A percentile compares a stretch with the other conserved stretches of the same genome.
Conservation (phyloP, 2,888 invertebrate species). For the Melanostoma scalare region DNA sequence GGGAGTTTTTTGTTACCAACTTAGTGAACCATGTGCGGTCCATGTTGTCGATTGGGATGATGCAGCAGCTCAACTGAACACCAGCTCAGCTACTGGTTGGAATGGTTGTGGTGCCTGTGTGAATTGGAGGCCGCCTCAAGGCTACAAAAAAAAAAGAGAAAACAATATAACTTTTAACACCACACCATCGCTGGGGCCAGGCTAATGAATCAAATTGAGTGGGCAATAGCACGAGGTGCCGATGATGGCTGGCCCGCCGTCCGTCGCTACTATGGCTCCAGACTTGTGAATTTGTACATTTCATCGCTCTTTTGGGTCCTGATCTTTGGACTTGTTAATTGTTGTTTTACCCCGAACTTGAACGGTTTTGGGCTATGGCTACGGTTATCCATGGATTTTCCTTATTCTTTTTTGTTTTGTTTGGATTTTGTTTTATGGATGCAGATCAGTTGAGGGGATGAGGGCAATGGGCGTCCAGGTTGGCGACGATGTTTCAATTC, state of each 20-base stretch:
- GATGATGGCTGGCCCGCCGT: conserved; percentile 61
- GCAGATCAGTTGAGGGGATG: conserved; percentile 33
- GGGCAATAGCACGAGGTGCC: conserved; percentile 72
- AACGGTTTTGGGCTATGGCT: conserved; percentile 50
- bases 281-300: conserved; percentile 67
- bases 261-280: conserved; percentile 41
- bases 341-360: conserved; percentile 75
- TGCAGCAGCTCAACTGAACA: conserved; percentile 20
- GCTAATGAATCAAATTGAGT: conserved; percentile 73
- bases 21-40: conserved; percentile 66
- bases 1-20: conserved; percentile 55
- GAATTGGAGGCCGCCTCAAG: conserved; percentile 62
- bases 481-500: conserved; percentile 72
- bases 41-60: conserved; percentile 61
- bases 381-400: conserved; percentile 42
- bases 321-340: conserved; percentile 82
- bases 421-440: neutral
- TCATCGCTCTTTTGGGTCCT: conserved; percentile 76
- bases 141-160: conserved; percentile 25
- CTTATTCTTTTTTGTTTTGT: conserved; percentile 17
- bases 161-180: conserved; percentile 62
- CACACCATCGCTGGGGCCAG: conserved; percentile 67
- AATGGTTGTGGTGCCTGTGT: conserved; percentile 39
- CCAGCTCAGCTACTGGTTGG: conserved; percentile 37
- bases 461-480: conserved; percentile 45